Evolutionary conservation across 2,113 vertebrate species (phyloP).

Genomic region (Nicator chloris): DNA sequence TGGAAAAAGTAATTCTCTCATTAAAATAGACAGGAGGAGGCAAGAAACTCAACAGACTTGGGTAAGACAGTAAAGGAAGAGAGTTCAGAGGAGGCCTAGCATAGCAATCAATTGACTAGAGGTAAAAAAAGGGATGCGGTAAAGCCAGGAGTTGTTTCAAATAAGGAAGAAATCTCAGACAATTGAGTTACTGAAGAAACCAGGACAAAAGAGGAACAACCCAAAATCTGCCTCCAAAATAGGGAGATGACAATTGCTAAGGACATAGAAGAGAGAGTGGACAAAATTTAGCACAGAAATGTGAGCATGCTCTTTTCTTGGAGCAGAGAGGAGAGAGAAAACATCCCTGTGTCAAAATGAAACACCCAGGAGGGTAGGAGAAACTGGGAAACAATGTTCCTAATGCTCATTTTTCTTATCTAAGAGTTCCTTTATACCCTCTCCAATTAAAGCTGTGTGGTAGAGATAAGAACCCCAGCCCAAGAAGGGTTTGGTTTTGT

Average conservation of each 20-base stretch:
- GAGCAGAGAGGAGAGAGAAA: neutral
- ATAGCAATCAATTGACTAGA: neutral
- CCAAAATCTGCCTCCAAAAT: neutral
- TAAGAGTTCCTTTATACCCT: neutral
- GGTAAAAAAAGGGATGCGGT: neutral
- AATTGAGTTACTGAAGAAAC: conserved; percentile 15
- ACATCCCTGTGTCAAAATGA: neutral
- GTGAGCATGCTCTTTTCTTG: neutral
- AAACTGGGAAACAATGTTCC: neutral
- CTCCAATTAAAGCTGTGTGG: neutral
- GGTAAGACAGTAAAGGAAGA: conserved; percentile 1
- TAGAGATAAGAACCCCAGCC: neutral
- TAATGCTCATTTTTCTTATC: neutral
- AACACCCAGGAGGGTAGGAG: neutral
- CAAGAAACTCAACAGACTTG: neutral
- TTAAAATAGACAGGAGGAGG: conserved; percentile 34
- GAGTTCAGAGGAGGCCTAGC: conserved; percentile 15
- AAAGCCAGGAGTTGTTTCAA: neutral
- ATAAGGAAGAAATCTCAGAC: neutral
- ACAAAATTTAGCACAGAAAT: neutral
- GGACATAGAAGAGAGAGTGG: neutral
- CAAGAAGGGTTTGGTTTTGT: neutral
- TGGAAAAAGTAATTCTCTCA: conserved; percentile 14
- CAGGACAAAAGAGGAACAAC: neutral
- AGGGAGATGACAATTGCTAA: neutral